Conservation (phyloP, 2,113 vertebrate species). For the Notarius quadriscutis region DNA sequence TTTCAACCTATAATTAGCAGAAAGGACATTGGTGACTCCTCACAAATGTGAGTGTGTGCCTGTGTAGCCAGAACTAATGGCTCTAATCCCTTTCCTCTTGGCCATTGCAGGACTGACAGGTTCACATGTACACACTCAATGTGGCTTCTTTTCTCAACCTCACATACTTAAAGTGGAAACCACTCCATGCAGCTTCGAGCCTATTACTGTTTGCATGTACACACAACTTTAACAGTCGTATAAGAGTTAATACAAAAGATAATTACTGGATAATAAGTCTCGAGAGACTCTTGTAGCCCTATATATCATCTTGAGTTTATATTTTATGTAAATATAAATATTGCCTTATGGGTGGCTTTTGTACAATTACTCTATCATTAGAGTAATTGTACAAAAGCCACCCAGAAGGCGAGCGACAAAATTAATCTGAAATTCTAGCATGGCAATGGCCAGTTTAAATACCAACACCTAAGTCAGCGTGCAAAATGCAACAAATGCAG, state of each 20-base stretch:
- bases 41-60: conserved; percentile 71
- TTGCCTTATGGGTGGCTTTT: no score
- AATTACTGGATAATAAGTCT: neutral
- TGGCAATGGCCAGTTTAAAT: conserved; percentile 71
- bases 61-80: conserved; percentile 73
- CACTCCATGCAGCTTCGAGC: conserved; percentile 24
- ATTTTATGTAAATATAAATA: neutral
- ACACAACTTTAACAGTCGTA: neutral
- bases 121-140: conserved; percentile 75
- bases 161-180: conserved; percentile 64
- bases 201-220: conserved; percentile 5
- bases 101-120: conserved; percentile 69
- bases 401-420: conserved; percentile 25
- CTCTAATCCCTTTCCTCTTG: conserved; percentile 67
- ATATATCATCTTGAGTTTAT: neutral
- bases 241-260: neutral
- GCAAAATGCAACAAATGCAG: conserved; percentile 75
- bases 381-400: neutral
- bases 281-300: neutral
- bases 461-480: conserved; percentile 69
- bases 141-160: conserved; percentile 60
- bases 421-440: conserved; percentile 70
- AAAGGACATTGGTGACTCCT: conserved; percentile 77
- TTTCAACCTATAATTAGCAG: conserved; percentile 88
- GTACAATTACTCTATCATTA: no score